A percentile compares a stretch with the other conserved stretches of the same genome.
Conservation (phyloP, 1,140 invertebrate species). For the Drosophila santomea region DNA sequence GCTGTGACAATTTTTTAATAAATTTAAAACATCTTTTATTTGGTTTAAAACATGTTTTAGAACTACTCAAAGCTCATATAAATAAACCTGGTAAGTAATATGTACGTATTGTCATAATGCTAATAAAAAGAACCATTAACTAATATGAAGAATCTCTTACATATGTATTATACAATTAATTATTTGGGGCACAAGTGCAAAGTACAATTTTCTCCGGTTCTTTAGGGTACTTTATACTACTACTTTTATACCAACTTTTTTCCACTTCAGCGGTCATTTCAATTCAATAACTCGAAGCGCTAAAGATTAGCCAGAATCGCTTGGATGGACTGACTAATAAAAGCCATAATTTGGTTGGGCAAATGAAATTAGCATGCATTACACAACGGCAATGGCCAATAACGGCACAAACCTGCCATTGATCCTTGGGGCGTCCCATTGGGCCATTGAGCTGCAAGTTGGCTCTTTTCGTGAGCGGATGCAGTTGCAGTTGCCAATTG, state of each 20-base stretch:
- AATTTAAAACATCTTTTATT: no score
- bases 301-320: slow-evolving; percentile 28
- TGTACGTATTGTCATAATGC: no score
- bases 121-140: no score
- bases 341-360: slow-evolving; percentile 72
- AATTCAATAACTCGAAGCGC: slow-evolving; percentile 32
- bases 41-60: no score
- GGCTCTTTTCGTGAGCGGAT: slow-evolving; percentile 27
- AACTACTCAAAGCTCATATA: no score
- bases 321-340: slow-evolving; percentile 52
- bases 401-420: slow-evolving; percentile 80
- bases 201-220: neutral
- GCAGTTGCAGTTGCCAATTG: slow-evolving; percentile 59
- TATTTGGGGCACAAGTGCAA: neutral
- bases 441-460: slow-evolving; percentile 21
- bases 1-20: no score
- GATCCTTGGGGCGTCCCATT: slow-evolving; percentile 79
- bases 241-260: neutral
- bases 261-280: slow-evolving; percentile 30
- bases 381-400: slow-evolving; percentile 72
- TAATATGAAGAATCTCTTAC: no score
- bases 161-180: no score
- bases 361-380: slow-evolving; percentile 81
- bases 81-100: no score
- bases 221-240: neutral